A percentile compares a stretch with the other conserved stretches of the same genome.
phyloP scores from a whole-genome alignment of 2,888 invertebrate species.

The Penaeus monodon region DNA sequence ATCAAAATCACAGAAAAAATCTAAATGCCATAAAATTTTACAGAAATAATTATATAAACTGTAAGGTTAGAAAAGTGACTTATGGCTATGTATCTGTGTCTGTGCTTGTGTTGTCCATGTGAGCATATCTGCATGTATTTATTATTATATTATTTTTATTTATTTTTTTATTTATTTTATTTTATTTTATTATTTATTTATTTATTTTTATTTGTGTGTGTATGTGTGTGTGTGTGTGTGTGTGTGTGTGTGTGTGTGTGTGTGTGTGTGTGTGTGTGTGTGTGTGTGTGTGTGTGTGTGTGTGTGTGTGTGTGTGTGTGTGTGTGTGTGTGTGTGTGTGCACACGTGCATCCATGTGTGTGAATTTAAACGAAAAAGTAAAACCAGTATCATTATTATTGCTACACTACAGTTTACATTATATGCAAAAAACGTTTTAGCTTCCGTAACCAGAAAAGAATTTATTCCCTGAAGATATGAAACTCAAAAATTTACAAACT shows the following conservation, averaged over 20 bases:
- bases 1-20: too few species aligned
- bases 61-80: too few species aligned
- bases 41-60: too few species aligned
- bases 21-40: too few species aligned
- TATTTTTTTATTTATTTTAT: not conserved
- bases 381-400: too few species aligned
- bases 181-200: not conserved
- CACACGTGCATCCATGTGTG: not conserved
- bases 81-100: too few species aligned
- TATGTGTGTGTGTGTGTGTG: constrained; percentile 20
- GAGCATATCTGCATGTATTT: not conserved
- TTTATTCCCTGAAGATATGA: too few species aligned
- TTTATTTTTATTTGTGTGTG: constrained; percentile 7
- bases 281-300: not conserved
- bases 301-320: not conserved
- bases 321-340: constrained; percentile 2
- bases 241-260: constrained; percentile 25
- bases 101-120: not conserved
- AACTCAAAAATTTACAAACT: too few species aligned
- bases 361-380: not conserved
- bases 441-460: too few species aligned
- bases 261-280: constrained; percentile 17
- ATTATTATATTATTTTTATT: not conserved
- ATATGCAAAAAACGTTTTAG: too few species aligned
- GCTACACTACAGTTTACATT: too few species aligned